Percentiles rank a stretch among this genome's conserved stretches.
phyloP scores from a whole-genome alignment of 2,113 vertebrate species.

The Lepidothrix coronata region DNA sequence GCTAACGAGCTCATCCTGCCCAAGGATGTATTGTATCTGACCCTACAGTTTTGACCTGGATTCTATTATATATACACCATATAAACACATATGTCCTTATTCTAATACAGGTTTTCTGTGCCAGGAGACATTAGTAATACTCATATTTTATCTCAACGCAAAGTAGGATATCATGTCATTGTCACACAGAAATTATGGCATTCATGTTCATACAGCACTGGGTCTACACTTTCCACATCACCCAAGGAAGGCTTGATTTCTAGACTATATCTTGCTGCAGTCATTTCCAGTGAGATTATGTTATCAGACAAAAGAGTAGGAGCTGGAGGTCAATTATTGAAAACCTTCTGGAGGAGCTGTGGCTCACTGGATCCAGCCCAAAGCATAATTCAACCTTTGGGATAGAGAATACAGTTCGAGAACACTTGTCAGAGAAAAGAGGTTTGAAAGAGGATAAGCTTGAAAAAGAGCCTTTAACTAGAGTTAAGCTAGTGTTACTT shows the following conservation, averaged over 20 bases:
- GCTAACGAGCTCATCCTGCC: too few relatives aligned
- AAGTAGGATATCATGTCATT: not conserved
- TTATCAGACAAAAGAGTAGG: not conserved
- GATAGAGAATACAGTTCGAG: not conserved
- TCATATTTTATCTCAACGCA: accelerated
- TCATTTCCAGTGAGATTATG: not conserved
- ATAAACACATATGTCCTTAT: not conserved
- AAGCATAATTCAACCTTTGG: not conserved
- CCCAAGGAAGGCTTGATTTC: not conserved
- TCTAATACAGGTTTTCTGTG: not conserved
- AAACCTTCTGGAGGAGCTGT: not conserved
- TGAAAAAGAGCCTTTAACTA: not conserved
- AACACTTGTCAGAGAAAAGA: not conserved
- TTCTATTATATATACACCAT: not conserved
- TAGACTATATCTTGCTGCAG: not conserved
- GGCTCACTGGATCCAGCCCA: not conserved
- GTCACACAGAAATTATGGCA: not conserved
- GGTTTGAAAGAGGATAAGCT: not conserved
- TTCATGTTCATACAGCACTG: not conserved
- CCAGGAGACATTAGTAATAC: not conserved
- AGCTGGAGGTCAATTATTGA: not conserved
- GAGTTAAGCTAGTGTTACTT: not conserved
- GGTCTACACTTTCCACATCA: accelerated
- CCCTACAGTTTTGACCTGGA: too few relatives aligned
- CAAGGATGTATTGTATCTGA: too few relatives aligned